phyloP scores from a whole-genome alignment of 1,140 invertebrate genomes.

The Ooceraea biroi region DNA sequence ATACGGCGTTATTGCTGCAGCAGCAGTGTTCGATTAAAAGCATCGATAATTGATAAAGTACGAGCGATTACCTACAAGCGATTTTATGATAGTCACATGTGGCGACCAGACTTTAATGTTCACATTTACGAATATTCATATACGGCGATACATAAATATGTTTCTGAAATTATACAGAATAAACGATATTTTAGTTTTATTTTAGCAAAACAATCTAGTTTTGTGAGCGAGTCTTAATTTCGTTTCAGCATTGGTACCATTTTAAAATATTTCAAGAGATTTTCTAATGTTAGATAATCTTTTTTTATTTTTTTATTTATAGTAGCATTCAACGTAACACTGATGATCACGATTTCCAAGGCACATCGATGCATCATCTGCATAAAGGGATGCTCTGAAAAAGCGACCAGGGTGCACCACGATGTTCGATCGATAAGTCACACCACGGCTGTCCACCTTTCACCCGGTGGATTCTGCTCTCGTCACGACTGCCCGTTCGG shows the following conservation, averaged over 20 bases:
- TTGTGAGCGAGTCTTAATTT: neutral
- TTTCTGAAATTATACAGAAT: neutral
- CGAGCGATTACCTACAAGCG: slow-evolving; percentile 27
- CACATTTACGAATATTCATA: slow-evolving; percentile 10
- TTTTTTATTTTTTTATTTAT: neutral
- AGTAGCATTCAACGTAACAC: neutral
- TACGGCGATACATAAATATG: neutral
- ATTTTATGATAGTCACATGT: slow-evolving; percentile 35
- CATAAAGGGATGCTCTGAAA: slow-evolving; percentile 34
- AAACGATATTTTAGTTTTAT: neutral
- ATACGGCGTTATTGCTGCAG: slow-evolving; percentile 44
- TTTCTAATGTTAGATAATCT: neutral
- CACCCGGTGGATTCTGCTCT: slow-evolving; percentile 26
- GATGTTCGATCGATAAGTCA: slow-evolving; percentile 59
- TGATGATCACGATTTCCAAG: slow-evolving; percentile 4
- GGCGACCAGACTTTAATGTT: slow-evolving; percentile 9
- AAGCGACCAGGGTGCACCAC: slow-evolving; percentile 28
- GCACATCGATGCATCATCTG: slow-evolving; percentile 12
- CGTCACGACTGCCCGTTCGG: slow-evolving; percentile 32
- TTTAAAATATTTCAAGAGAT: neutral
- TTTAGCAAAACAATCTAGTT: no score
- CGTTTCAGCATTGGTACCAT: neutral
- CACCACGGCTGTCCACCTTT: slow-evolving; percentile 46
- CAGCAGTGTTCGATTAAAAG: slow-evolving; percentile 49
- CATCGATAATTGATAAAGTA: slow-evolving; percentile 59